phyloP scores from a whole-genome alignment of 2,797 vertebrate genomes.

The Florisuga fusca region DNA sequence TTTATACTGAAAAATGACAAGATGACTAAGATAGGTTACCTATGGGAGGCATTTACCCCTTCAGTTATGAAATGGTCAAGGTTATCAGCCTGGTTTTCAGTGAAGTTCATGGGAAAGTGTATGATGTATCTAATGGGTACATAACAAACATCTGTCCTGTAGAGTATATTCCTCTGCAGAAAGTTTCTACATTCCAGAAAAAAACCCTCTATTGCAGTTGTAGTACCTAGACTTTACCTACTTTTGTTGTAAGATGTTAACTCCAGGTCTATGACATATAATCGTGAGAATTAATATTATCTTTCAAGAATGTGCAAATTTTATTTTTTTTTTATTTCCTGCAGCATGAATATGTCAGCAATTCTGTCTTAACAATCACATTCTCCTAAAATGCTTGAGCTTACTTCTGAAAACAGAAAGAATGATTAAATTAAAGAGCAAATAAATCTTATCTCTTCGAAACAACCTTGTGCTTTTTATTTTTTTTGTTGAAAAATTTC shows the following conservation, averaged over 20 bases:
- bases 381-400: neutral
- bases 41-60: neutral
- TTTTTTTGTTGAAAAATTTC: neutral
- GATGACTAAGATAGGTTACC: neutral
- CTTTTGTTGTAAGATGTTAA: neutral
- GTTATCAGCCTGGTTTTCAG: neutral
- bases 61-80: fast-evolving
- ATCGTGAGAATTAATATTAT: neutral
- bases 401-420: neutral
- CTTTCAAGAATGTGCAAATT: neutral
- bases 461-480: neutral
- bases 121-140: neutral
- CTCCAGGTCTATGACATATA: neutral
- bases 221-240: neutral
- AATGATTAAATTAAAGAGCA: neutral
- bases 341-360: neutral
- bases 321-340: neutral
- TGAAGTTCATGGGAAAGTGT: fast-evolving
- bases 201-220: neutral
- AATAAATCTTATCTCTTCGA: neutral
- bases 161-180: neutral
- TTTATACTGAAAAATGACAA: neutral
- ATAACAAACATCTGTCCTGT: neutral
- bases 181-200: neutral
- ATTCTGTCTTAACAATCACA: neutral